Percentiles rank a stretch among this genome's conserved stretches.
Conservation (phyloP, 2,797 vertebrate species). For the Chaunax sp. region DNA sequence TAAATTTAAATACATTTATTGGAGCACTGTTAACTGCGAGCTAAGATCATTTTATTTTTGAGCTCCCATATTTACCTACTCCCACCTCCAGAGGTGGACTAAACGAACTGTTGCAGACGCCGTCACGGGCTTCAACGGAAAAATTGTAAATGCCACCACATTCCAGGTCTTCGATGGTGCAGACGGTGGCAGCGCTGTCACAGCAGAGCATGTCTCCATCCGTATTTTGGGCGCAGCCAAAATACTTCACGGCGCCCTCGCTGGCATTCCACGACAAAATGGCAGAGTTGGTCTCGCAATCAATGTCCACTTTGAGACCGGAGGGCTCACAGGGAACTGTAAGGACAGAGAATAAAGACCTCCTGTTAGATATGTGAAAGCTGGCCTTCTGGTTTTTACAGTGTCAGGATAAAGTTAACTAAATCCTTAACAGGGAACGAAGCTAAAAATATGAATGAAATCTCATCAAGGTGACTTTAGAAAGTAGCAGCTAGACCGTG, state of each 20-base stretch:
- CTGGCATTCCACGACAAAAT: slow-evolving; percentile 77
- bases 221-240: slow-evolving; percentile 47
- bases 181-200: slow-evolving; percentile 56
- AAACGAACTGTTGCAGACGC: slow-evolving; percentile 79
- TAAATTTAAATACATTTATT: not conserved
- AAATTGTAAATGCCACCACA: slow-evolving; percentile 84
- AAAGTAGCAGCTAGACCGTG: too few relatives aligned
- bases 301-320: slow-evolving; percentile 59
- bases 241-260: slow-evolving; percentile 70
- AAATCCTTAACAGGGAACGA: not conserved
- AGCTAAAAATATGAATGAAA: not conserved
- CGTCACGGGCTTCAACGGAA: slow-evolving; percentile 74
- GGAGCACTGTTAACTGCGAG: not conserved
- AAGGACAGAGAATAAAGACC: slow-evolving; percentile 11
- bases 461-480: not conserved
- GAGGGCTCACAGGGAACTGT: slow-evolving; percentile 82
- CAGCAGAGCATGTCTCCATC: slow-evolving; percentile 65
- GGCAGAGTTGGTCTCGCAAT: slow-evolving; percentile 76
- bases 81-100: slow-evolving; percentile 64
- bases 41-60: not conserved
- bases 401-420: not conserved
- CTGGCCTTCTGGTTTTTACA: not conserved
- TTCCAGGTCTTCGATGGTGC: slow-evolving; percentile 70
- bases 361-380: not conserved
- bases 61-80: slow-evolving; percentile 74